These are phyloP conservation scores for Thamnophis elegans DNA, from an alignment of 2,797 vertebrate genomes.

Conservation along the genomic window DNA sequence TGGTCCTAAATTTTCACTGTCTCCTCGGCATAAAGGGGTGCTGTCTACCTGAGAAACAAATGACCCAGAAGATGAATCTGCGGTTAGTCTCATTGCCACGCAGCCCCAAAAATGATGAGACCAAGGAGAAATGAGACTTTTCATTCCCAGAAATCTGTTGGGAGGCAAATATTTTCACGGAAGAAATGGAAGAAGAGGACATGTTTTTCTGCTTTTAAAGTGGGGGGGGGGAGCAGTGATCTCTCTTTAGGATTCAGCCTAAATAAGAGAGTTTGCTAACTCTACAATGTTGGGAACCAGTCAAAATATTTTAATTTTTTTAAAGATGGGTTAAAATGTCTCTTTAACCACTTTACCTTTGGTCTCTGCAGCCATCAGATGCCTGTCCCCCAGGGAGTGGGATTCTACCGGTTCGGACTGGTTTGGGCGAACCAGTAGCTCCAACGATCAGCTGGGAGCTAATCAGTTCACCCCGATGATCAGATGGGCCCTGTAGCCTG, in stretches of 20 bases:
- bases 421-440: no score
- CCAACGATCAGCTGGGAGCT: no score
- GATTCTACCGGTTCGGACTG: no score
- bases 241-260: background rate
- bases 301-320: background rate
- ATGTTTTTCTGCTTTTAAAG: background rate
- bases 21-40: slow-evolving; percentile 56
- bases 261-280: background rate
- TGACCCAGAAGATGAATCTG: background rate
- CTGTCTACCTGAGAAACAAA: slow-evolving; percentile 59
- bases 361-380: background rate
- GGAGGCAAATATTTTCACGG: background rate
- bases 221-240: background rate
- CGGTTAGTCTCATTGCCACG: background rate
- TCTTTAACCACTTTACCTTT: background rate
- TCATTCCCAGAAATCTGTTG: background rate
- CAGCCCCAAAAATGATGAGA: background rate
- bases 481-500: no score
- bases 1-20: slow-evolving; percentile 47
- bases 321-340: background rate
- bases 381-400: background rate
- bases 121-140: background rate
- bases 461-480: no score
- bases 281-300: background rate
- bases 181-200: background rate